phyloP scores from a whole-genome alignment of 2,888 invertebrate species.

The Chrysopilus asiliformis region DNA sequence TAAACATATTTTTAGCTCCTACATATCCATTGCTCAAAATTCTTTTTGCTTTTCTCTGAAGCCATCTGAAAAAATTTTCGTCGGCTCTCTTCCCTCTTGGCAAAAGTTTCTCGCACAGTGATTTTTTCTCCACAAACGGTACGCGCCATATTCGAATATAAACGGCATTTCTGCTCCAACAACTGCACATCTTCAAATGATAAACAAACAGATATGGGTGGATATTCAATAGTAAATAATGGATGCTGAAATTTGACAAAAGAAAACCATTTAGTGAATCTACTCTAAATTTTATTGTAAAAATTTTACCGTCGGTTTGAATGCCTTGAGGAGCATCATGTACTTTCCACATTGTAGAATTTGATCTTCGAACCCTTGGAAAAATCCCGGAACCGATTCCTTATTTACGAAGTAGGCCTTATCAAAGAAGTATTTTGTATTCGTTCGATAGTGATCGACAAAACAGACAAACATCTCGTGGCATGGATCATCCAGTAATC shows the following conservation, averaged over 20 bases:
- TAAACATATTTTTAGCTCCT: neutral
- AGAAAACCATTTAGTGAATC: too few relatives aligned
- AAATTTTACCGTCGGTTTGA: constrained; percentile 50
- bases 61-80: constrained; percentile 42
- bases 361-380: constrained; percentile 46
- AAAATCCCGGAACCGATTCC: constrained; percentile 49
- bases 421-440: constrained; percentile 33
- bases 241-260: constrained; percentile 22
- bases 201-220: constrained; percentile 28
- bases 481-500: constrained; percentile 62
- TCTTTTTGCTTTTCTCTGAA: constrained; percentile 28
- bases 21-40: constrained; percentile 26
- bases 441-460: constrained; percentile 23
- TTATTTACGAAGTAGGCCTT: constrained; percentile 27
- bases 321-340: constrained; percentile 53
- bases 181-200: constrained; percentile 24
- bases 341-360: constrained; percentile 65
- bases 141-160: constrained; percentile 20
- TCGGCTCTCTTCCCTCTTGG: constrained; percentile 38
- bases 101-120: constrained; percentile 39
- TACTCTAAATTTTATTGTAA: neutral
- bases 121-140: constrained; percentile 39
- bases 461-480: constrained; percentile 68
- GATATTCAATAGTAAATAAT: constrained; percentile 26
- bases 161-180: constrained; percentile 18